Conservation (phyloP, 2,797 vertebrate species). For the Melopsittacus undulatus region DNA sequence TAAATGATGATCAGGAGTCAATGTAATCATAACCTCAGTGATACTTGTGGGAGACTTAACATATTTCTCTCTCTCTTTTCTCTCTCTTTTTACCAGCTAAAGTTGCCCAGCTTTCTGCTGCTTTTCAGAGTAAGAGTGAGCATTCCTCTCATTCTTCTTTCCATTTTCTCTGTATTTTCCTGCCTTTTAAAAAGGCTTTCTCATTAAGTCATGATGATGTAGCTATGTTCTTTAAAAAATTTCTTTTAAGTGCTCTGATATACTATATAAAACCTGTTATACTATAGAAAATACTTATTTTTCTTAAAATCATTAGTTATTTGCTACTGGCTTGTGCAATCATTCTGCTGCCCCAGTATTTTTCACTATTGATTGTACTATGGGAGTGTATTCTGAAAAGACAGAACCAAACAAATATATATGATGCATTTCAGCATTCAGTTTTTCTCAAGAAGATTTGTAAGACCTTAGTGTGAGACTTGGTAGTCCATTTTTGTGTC, state of each 20-base stretch:
- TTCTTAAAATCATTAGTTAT: neutral
- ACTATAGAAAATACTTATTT: no score
- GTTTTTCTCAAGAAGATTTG: neutral
- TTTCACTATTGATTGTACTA: neutral
- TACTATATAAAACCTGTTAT: neutral
- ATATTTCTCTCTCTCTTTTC: neutral
- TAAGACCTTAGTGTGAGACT: neutral
- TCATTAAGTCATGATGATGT: neutral
- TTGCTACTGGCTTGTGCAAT: neutral
- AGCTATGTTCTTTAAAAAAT: neutral
- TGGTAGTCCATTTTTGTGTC: neutral
- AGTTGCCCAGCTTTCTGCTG: neutral
- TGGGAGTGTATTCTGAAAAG: neutral
- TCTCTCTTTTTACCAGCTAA: neutral
- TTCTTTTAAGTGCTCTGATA: neutral
- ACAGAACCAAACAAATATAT: neutral
- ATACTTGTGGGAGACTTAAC: neutral
- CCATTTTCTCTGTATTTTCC: neutral
- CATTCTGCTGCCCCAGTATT: neutral
- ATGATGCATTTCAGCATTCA: neutral
- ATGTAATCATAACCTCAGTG: neutral
- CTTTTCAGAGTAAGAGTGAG: neutral
- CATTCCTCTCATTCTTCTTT: neutral
- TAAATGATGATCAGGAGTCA: neutral
- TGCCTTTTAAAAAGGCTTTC: neutral